These are phyloP conservation scores for Carettochelys insculpta DNA, from an alignment of 2,113 vertebrate species.

Conservation along the genomic window DNA sequence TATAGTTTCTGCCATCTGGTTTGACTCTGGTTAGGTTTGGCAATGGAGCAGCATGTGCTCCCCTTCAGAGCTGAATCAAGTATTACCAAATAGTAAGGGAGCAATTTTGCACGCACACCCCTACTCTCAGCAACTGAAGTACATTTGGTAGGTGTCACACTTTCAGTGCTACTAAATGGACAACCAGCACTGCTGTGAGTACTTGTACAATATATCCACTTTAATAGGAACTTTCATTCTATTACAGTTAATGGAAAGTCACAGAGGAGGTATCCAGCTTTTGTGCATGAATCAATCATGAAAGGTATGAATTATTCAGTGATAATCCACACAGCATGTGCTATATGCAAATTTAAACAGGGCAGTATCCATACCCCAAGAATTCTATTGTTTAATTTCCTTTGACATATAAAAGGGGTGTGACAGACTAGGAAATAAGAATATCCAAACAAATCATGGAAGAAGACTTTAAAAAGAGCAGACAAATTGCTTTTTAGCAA, in stretches of 20 bases:
- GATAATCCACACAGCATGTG: slow-evolving; percentile 24
- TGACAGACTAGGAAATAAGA: not conserved
- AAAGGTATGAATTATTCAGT: slow-evolving; percentile 69
- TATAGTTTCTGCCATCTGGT: not conserved
- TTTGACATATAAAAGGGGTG: not conserved
- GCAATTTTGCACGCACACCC: fast-evolving
- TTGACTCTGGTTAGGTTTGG: not conserved
- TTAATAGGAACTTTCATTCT: slow-evolving; percentile 11
- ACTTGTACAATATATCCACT: fast-evolving
- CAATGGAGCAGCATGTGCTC: not conserved
- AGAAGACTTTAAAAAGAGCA: not conserved
- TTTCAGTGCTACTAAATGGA: fast-evolving
- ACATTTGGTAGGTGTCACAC: not conserved
- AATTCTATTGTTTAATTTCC: not conserved
- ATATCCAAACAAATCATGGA: not conserved
- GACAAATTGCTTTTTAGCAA: not conserved
- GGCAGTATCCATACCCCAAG: not conserved
- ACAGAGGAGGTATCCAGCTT: slow-evolving; percentile 48
- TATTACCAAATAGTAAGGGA: fast-evolving
- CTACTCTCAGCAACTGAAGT: not conserved
- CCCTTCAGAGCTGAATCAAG: not conserved
- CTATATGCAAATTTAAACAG: not conserved
- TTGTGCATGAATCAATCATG: slow-evolving; percentile 69
- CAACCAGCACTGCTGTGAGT: not conserved
- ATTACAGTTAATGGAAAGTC: slow-evolving; percentile 63